These are phyloP conservation scores for Rhyacophila evoluta DNA, from an alignment of 2,888 invertebrate genomes.

Conservation along the genomic window DNA sequence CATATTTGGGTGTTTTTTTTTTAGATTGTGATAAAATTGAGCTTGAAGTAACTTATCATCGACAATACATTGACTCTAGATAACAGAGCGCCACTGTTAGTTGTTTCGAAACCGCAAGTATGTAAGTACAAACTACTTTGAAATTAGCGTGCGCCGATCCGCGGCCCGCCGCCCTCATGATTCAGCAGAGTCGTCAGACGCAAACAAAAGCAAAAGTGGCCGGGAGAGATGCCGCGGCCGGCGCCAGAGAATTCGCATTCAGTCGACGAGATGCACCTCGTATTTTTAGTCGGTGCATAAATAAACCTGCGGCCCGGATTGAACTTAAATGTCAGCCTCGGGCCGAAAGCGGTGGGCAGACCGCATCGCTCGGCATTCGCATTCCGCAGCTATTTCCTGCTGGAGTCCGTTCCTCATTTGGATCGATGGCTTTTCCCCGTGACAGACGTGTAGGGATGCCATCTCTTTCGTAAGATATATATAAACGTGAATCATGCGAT, in stretches of 20 bases:
- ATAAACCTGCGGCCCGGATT: constrained; percentile 15
- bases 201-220: constrained; percentile 22
- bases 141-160: not conserved
- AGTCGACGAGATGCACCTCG: constrained; percentile 2
- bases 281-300: constrained; percentile 16
- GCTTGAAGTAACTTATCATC: too few species aligned
- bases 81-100: not conserved
- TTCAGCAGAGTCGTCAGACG: not conserved
- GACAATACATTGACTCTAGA: not conserved
- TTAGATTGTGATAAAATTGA: too few species aligned
- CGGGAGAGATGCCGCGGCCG: not conserved
- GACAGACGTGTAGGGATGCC: not conserved
- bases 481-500: too few species aligned
- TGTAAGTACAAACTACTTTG: not conserved
- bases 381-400: constrained; percentile 3
- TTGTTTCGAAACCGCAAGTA: constrained; percentile 3
- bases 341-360: constrained; percentile 18
- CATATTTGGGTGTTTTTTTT: too few species aligned
- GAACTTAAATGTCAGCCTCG: constrained; percentile 1
- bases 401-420: constrained; percentile 10
- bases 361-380: not conserved
- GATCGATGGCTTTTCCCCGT: not conserved
- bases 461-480: too few species aligned
- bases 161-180: not conserved
- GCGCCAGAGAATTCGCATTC: constrained; percentile 22